Conservation (phyloP, 2,113 vertebrate species). For the Amazona vittata region DNA sequence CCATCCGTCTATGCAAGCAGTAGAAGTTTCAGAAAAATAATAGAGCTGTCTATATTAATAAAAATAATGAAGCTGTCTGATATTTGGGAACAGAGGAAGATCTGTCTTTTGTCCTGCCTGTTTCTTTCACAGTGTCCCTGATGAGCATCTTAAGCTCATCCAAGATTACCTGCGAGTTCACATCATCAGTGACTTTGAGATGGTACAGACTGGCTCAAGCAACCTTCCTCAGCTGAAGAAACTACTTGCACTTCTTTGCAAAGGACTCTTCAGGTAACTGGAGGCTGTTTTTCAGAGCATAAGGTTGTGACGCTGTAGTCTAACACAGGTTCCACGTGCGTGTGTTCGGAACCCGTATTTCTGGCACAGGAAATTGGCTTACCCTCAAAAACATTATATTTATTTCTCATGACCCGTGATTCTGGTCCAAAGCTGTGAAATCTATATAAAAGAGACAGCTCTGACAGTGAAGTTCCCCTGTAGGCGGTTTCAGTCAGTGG, state of each 20-base stretch:
- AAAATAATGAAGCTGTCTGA: background rate
- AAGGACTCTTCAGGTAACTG: constrained; percentile 88
- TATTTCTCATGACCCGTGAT: background rate
- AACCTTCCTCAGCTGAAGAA: constrained; percentile 89
- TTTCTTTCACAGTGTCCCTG: constrained; percentile 77
- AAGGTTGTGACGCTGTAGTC: background rate
- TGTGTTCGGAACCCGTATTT: background rate
- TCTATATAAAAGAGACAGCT: background rate
- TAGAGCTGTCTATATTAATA: background rate
- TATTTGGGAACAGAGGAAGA: background rate
- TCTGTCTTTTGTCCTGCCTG: background rate
- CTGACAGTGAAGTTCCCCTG: background rate
- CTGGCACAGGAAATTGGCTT: background rate
- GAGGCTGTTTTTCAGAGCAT: background rate
- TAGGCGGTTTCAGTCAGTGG: background rate
- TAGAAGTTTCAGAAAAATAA: background rate
- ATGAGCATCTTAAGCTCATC: constrained; percentile 88
- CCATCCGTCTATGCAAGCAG: background rate
- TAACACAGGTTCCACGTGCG: accelerated
- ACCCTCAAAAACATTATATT: background rate
- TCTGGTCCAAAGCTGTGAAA: background rate
- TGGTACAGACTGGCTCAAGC: constrained; percentile 82
- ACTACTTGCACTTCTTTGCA: constrained; percentile 83
- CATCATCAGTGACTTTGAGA: constrained; percentile 84
- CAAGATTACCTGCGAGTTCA: constrained; percentile 88